Percentiles rank a stretch among this genome's conserved stretches.
phyloP scores from a whole-genome alignment of 2,888 invertebrate genomes.

The Mesorhabditis spiculigera region DNA sequence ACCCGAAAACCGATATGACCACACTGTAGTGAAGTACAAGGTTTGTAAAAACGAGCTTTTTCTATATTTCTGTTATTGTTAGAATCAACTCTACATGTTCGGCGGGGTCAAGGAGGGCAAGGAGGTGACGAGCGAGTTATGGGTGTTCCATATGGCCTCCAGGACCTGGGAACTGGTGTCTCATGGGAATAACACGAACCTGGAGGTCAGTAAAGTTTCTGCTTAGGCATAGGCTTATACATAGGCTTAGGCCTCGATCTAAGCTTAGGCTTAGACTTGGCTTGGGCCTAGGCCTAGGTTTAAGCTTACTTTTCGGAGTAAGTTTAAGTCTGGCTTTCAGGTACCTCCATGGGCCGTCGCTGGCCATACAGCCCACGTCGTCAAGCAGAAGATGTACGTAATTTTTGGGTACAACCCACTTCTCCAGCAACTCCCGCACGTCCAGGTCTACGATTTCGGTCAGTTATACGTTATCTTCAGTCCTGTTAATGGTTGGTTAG shows the following conservation, averaged over 20 bases:
- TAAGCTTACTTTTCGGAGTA: too few species aligned
- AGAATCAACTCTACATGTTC: slow-evolving; percentile 83
- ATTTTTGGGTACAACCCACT: slow-evolving; percentile 78
- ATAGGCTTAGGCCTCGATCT: too few species aligned
- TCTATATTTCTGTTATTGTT: too few species aligned
- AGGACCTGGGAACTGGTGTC: slow-evolving; percentile 70
- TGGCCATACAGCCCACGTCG: slow-evolving; percentile 89
- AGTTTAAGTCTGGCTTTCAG: slow-evolving; percentile 13
- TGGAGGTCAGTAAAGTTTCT: slow-evolving; percentile 15
- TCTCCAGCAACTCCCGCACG: slow-evolving; percentile 82
- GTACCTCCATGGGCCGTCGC: slow-evolving; percentile 68
- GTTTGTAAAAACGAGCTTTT: too few species aligned
- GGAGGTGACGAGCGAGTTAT: slow-evolving; percentile 73
- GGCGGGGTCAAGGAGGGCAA: slow-evolving; percentile 75
- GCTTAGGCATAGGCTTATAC: too few species aligned
- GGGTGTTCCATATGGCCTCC: slow-evolving; percentile 78
- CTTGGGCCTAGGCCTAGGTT: too few species aligned
- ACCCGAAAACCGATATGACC: slow-evolving; percentile 72
- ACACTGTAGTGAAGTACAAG: slow-evolving; percentile 81
- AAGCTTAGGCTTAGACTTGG: too few species aligned
- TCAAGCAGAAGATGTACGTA: slow-evolving; percentile 78
- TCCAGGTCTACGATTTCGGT: slow-evolving; percentile 69
- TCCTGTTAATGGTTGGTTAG: neutral
- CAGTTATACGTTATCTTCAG: slow-evolving; percentile 19
- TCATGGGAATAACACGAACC: slow-evolving; percentile 16